These are phyloP conservation scores for Cairina moschata DNA, from an alignment of 2,113 vertebrate genomes.

Conservation along the genomic window DNA sequence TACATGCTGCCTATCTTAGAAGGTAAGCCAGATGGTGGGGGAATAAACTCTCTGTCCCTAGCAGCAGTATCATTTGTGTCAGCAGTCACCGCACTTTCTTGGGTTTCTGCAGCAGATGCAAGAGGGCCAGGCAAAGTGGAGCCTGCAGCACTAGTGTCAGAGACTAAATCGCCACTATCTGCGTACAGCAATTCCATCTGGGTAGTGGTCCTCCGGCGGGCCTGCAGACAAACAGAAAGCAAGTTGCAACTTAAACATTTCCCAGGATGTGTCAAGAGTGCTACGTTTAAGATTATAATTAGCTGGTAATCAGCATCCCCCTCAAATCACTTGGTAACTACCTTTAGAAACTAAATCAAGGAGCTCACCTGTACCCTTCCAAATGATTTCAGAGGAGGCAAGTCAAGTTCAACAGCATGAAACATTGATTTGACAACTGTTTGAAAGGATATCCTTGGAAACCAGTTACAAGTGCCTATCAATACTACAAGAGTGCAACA, in stretches of 20 bases:
- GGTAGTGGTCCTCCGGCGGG: constrained; percentile 93
- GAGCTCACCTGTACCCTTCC: not conserved
- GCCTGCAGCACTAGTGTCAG: constrained; percentile 80
- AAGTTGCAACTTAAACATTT: not conserved
- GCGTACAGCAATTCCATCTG: constrained; percentile 98
- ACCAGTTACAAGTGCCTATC: not conserved
- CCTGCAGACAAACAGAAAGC: constrained; percentile 72
- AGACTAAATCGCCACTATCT: constrained; percentile 82
- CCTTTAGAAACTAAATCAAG: not conserved
- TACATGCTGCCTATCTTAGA: constrained; percentile 88
- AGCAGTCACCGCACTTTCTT: constrained; percentile 70
- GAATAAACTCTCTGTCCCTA: constrained; percentile 82
- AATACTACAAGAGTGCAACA: not conserved
- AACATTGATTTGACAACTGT: not conserved
- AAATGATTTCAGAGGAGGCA: not conserved
- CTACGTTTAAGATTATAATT: not conserved
- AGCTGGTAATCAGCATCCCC: not conserved
- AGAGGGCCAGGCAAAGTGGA: constrained; percentile 74
- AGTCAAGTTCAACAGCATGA: not conserved
- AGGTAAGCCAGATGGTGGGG: constrained; percentile 81
- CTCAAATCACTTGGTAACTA: not conserved
- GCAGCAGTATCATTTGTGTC: constrained; percentile 77
- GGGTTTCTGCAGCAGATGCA: constrained; percentile 77
- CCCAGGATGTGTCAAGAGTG: not conserved
- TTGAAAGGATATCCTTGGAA: constrained; percentile 1